These are phyloP conservation scores for Homarus gammarus DNA, from an alignment of 2,888 invertebrate genomes.

Conservation along the genomic window DNA sequence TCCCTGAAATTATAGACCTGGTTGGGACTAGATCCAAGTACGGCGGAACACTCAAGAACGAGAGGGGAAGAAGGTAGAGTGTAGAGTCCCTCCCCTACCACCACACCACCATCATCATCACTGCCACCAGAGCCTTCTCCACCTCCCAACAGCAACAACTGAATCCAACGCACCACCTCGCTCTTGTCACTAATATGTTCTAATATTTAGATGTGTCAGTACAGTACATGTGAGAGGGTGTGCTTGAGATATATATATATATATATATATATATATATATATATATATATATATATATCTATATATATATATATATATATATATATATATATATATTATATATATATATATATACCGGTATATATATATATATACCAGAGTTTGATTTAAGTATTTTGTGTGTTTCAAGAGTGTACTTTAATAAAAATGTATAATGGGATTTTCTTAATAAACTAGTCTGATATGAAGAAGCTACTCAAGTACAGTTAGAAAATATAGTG, in stretches of 20 bases:
- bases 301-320: too few species aligned
- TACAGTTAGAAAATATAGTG: background rate
- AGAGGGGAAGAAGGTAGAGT: constrained; percentile 98
- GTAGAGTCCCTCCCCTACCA: constrained; percentile 66
- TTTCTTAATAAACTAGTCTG: too few species aligned
- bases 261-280: too few species aligned
- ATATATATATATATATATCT: too few species aligned
- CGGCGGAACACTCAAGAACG: constrained; percentile 99
- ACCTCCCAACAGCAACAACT: constrained; percentile 52
- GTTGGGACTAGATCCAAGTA: constrained; percentile 99
- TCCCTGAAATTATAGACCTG: constrained; percentile 99
- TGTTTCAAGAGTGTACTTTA: background rate
- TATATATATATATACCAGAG: background rate
- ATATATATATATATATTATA: too few species aligned
- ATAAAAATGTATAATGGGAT: background rate
- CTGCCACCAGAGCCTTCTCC: constrained; percentile 48
- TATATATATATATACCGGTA: too few species aligned
- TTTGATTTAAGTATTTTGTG: background rate
- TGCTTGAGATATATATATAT: too few species aligned
- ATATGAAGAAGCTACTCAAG: background rate
- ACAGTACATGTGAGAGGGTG: background rate
- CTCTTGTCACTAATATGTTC: constrained; percentile 33
- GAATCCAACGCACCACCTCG: constrained; percentile 50
- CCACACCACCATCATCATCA: constrained; percentile 54
- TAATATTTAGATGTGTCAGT: background rate